Conservation (phyloP, 1,140 invertebrate species). For the Gryon sp. region DNA sequence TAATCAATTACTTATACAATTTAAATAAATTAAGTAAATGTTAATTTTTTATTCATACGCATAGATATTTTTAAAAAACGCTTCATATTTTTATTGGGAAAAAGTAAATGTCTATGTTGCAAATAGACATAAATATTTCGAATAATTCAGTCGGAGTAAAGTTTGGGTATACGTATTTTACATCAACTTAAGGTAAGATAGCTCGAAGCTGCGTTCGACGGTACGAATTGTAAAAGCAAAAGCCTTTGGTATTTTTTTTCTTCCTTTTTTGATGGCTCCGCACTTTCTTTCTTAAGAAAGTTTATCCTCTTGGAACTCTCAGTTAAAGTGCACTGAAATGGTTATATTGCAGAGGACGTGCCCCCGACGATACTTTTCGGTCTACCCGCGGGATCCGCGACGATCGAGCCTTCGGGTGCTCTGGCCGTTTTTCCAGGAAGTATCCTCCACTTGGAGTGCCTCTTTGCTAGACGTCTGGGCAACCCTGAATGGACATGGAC, state of each 20-base stretch:
- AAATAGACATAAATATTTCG: not conserved
- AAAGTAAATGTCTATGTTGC: not conserved
- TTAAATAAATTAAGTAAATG: too few species aligned
- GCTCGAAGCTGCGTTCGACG: slow-evolving; percentile 40
- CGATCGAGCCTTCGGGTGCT: slow-evolving; percentile 87
- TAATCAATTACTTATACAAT: too few species aligned
- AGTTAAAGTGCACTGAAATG: slow-evolving; percentile 56
- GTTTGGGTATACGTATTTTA: slow-evolving; percentile 20
- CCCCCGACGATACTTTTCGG: slow-evolving; percentile 91
- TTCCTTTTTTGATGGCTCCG: slow-evolving; percentile 10
- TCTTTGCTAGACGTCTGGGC: slow-evolving; percentile 86
- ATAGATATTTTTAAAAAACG: too few species aligned
- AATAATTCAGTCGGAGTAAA: slow-evolving; percentile 5
- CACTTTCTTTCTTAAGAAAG: slow-evolving; percentile 63
- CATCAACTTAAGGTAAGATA: slow-evolving; percentile 46
- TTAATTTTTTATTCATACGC: too few species aligned
- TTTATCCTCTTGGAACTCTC: slow-evolving; percentile 60
- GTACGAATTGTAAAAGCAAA: slow-evolving; percentile 39
- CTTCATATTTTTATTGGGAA: too few species aligned
- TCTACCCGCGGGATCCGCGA: slow-evolving; percentile 88
- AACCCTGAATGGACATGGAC: slow-evolving; percentile 95
- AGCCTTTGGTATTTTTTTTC: slow-evolving; percentile 37
- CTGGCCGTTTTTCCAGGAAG: slow-evolving; percentile 90
- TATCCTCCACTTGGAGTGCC: slow-evolving; percentile 90
- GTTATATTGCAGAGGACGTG: slow-evolving; percentile 84